phyloP scores from a whole-genome alignment of 1,140 invertebrate genomes.

The Heliconius hermathena region DNA sequence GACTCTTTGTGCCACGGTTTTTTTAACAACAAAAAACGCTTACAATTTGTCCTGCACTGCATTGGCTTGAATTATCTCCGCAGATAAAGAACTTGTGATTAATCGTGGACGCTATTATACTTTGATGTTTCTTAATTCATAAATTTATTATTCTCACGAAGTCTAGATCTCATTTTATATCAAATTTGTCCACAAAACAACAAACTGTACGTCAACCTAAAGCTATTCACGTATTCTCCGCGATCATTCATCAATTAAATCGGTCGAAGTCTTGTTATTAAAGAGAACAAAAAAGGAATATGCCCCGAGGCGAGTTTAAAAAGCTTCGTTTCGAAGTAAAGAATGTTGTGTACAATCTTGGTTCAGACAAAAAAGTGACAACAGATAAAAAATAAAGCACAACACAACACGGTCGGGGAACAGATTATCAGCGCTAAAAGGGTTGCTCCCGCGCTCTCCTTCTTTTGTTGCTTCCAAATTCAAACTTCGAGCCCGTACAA shows the following conservation, averaged over 20 bases:
- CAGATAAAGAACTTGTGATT: slow-evolving; percentile 3
- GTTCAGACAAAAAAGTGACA: slow-evolving; percentile 80
- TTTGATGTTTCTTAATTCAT: not conserved
- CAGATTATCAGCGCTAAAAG: slow-evolving; percentile 82
- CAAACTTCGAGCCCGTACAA: slow-evolving; percentile 79
- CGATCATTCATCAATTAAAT: slow-evolving; percentile 80
- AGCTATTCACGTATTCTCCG: slow-evolving; percentile 64
- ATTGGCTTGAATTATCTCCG: slow-evolving; percentile 19
- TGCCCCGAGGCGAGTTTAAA: slow-evolving; percentile 75
- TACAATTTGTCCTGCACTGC: slow-evolving; percentile 36
- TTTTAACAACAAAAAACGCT: slow-evolving; percentile 43
- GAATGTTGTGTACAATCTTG: slow-evolving; percentile 81
- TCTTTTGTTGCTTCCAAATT: slow-evolving; percentile 80
- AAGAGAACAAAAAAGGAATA: slow-evolving; percentile 74
- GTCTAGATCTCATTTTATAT: not conserved
- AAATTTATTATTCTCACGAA: not conserved
- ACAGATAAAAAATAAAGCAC: slow-evolving; percentile 75
- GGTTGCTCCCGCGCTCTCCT: slow-evolving; percentile 79
- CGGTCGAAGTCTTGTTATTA: slow-evolving; percentile 70
- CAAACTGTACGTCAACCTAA: slow-evolving; percentile 58
- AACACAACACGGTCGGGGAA: slow-evolving; percentile 76
- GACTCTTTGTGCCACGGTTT: slow-evolving; percentile 55
- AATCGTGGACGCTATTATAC: not conserved
- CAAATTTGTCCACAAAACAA: slow-evolving; percentile 30
- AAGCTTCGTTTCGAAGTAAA: slow-evolving; percentile 81